Percentiles rank a stretch among this genome's conserved stretches.
Evolutionary conservation across 2,113 vertebrate species (phyloP).

Genomic region (Apaloderma vittatum): DNA sequence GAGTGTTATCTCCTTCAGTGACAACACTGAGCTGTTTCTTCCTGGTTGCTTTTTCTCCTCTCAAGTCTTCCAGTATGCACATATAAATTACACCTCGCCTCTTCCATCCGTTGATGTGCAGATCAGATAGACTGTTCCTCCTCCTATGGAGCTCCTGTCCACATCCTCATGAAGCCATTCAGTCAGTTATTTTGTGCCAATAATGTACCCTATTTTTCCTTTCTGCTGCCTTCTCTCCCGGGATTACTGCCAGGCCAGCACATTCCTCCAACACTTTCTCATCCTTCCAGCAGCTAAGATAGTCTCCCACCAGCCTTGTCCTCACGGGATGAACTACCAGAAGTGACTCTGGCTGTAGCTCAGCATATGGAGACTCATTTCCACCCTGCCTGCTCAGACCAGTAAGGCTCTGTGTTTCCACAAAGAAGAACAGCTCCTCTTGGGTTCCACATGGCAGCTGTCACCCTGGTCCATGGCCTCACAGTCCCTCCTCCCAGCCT

Average conservation of each 20-base stretch:
- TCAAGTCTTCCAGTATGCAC: neutral
- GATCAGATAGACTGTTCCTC: neutral
- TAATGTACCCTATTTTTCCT: neutral
- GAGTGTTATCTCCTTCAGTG: neutral
- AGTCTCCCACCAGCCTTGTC: neutral
- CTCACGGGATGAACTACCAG: neutral
- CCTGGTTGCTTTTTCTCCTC: neutral
- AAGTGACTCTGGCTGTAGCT: neutral
- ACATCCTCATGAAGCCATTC: neutral
- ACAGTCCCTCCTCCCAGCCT: neutral
- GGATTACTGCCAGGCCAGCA: fast-evolving
- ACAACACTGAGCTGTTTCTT: neutral
- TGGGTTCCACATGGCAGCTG: neutral
- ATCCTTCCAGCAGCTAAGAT: neutral
- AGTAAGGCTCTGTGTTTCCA: neutral
- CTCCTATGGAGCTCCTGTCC: neutral
- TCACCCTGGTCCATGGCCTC: neutral
- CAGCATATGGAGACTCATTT: neutral
- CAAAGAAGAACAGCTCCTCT: neutral
- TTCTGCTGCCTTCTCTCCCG: neutral
- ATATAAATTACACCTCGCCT: fast-evolving
- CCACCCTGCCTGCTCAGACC: neutral
- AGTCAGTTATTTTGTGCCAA: neutral
- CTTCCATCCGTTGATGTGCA: fast-evolving
- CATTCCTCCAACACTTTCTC: neutral